These are phyloP conservation scores for Andrena minutula DNA, from an alignment of 2,888 invertebrate species.

Conservation along the genomic window DNA sequence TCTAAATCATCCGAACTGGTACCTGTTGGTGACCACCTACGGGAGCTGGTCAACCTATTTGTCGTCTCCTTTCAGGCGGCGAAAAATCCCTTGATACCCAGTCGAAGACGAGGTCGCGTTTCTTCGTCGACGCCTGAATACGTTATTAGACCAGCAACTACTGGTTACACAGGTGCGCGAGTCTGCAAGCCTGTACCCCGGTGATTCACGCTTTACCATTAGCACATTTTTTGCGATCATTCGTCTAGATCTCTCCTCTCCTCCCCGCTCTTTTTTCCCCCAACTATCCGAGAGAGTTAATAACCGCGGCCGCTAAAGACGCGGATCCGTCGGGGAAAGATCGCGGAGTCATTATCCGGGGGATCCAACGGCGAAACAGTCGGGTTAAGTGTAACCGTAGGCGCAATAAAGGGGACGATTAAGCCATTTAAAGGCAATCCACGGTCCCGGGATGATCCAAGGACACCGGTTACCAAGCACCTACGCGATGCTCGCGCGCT, in stretches of 20 bases:
- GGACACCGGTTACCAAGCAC: not conserved
- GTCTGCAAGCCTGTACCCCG: conserved; percentile 2
- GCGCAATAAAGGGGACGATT: conserved; percentile 31
- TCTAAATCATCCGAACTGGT: conserved; percentile 44
- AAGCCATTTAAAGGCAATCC: conserved; percentile 17
- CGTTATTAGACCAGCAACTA: conserved; percentile 49
- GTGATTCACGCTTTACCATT: conserved; percentile 59
- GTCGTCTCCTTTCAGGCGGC: conserved; percentile 1
- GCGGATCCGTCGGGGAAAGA: conserved; percentile 40
- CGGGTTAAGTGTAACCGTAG: conserved; percentile 12
- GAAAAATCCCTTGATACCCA: conserved; percentile 25
- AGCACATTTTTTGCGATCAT: conserved; percentile 45
- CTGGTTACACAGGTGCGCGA: conserved; percentile 54
- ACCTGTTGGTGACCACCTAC: conserved; percentile 37
- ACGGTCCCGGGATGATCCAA: not conserved
- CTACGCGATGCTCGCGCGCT: not conserved
- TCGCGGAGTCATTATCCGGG: conserved; percentile 18
- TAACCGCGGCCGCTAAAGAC: conserved; percentile 9
- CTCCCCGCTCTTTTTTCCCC: not conserved
- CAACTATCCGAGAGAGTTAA: conserved; percentile 18
- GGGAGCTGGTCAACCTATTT: conserved; percentile 25
- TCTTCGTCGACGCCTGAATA: conserved; percentile 14
- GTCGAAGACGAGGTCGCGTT: conserved; percentile 1
- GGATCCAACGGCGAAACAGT: not conserved
- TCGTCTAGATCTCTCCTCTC: no score